Conservation (phyloP, 2,888 invertebrate genomes). For the Sturmia bella region DNA sequence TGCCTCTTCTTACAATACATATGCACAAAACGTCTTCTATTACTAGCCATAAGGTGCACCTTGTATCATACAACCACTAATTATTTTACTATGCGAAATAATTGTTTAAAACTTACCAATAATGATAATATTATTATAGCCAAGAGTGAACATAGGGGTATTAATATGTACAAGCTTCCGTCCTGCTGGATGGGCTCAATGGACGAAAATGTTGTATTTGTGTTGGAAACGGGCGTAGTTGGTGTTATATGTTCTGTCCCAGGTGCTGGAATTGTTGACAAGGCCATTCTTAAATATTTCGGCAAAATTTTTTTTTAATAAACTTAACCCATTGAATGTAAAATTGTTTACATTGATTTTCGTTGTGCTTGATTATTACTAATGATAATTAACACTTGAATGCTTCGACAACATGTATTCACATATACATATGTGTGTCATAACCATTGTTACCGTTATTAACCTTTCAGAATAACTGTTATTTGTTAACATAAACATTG, state of each 20-base stretch:
- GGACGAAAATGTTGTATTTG: conserved; percentile 60
- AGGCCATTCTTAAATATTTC: conserved; percentile 25
- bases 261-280: conserved; percentile 20
- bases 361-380: conserved; percentile 19
- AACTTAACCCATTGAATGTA: not conserved
- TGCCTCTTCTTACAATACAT: conserved; percentile 73
- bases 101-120: conserved; percentile 72
- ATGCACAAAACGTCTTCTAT: conserved; percentile 72
- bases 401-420: not conserved
- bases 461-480: not conserved
- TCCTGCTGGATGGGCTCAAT: conserved; percentile 71
- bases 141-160: conserved; percentile 76
- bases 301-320: not conserved
- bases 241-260: conserved; percentile 1
- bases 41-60: conserved; percentile 78
- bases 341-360: conserved; percentile 54
- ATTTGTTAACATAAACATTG: not conserved
- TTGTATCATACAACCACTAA: conserved; percentile 53
- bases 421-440: not conserved
- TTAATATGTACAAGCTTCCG: conserved; percentile 75
- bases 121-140: conserved; percentile 77
- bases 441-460: not conserved
- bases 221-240: conserved; percentile 8
- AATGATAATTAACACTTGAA: not conserved
- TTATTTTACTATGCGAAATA: not conserved